Evolutionary conservation across 2,797 vertebrate genomes (phyloP), one percentile per base, ranked within the genome.

Genomic region (Eulemur coronatus): DNA sequence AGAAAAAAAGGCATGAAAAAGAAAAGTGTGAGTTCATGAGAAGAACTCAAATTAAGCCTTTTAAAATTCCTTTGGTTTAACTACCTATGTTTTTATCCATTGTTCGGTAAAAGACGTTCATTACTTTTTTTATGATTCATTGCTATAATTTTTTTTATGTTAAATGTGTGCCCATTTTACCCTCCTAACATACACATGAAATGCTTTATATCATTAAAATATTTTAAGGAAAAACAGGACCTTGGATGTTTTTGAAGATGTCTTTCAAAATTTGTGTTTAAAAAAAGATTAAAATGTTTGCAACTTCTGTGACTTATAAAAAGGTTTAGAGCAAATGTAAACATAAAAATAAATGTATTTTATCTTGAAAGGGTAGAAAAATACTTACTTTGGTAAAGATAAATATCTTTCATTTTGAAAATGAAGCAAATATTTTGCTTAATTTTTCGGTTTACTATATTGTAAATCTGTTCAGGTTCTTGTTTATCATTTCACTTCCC

Each of bases 81-180:
- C 12, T 89, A 84, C 92, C 48, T n/a, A 6, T 88, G 61, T 93
- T 97, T 97, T 38, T 28, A 84, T 26, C 41, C 85, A 82, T 59
- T 96, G 4, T 84, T 96, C 65, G 52, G 26, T 17, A 95, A 97
- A 97, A 89, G 1, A 38, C 59, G 72, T 82, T n/a, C 20, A 94
- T 96, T 98, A 28, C n/a, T 84, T 91, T 48, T 97, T 55, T 94
- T 97, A 92, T 97, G 91, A 95, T 92, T 94, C 95, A 84, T 86
- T 96, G 46, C 73, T 95, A 87, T 85, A 87, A 22, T 84, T 78
- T 33, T 70, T 70, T 95, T 86, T 50, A 84, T 65, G 80, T 91
- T 93, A 82, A 95, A 35, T 48, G 52, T 88, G 26, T 82, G 76
- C 84, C 89, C 79, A 11, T 82, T 84, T 59, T 82, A 89, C 48